These are phyloP conservation scores for Dryocosmus kuriphilus DNA, from an alignment of 2,888 invertebrate species.

Conservation along the genomic window DNA sequence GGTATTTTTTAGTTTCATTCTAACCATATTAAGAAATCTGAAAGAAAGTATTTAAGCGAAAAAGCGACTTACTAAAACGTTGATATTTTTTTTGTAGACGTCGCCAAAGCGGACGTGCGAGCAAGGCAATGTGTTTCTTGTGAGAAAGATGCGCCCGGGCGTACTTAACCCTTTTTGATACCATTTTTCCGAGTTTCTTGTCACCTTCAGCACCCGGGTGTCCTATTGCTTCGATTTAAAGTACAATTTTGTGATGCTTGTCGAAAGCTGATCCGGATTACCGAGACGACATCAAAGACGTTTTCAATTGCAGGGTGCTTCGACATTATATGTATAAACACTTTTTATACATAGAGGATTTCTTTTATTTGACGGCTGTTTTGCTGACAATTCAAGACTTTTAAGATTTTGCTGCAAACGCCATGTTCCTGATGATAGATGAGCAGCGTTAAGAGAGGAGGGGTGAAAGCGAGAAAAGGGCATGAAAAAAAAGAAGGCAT, in stretches of 20 bases:
- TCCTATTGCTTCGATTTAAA: slow-evolving; percentile 45
- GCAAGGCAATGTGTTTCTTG: slow-evolving; percentile 60
- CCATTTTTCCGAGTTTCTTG: slow-evolving; percentile 55
- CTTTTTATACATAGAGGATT: neutral
- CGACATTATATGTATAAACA: slow-evolving; percentile 1
- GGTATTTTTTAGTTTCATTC: too few relatives aligned
- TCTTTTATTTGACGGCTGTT: slow-evolving; percentile 5
- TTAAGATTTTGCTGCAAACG: slow-evolving; percentile 28
- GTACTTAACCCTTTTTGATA: slow-evolving; percentile 67
- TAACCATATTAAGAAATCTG: neutral
- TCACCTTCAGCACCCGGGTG: slow-evolving; percentile 23
- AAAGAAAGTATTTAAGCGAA: neutral
- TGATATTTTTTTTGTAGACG: slow-evolving; percentile 54
- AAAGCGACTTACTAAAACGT: slow-evolving; percentile 46
- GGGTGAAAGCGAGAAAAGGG: slow-evolving; percentile 10
- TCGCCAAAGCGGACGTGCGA: slow-evolving; percentile 68
- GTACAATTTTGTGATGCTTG: slow-evolving; percentile 41
- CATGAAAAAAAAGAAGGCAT: slow-evolving; percentile 27
- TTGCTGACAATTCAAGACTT: slow-evolving; percentile 23
- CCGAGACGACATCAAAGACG: slow-evolving; percentile 17
- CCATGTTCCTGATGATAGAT: slow-evolving; percentile 39
- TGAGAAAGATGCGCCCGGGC: slow-evolving; percentile 68
- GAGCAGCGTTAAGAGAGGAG: slow-evolving; percentile 36
- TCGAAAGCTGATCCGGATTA: slow-evolving; percentile 47
- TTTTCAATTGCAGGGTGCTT: slow-evolving; percentile 8